phyloP scores from a whole-genome alignment of 2,113 vertebrate species.

The Larimichthys crocea region DNA sequence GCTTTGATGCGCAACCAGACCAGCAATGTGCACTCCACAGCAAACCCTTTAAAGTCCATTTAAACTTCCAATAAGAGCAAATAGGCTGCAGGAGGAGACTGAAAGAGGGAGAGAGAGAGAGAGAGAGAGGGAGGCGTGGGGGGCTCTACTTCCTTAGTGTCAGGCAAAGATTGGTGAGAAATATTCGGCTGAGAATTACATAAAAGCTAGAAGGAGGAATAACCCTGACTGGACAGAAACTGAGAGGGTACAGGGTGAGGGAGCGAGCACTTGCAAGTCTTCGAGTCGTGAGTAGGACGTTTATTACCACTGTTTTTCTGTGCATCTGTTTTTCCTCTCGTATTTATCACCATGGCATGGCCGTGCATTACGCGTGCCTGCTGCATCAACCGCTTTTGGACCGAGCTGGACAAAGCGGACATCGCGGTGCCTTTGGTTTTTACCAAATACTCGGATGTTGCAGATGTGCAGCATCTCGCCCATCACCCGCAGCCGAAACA shows the following conservation, averaged over 20 bases:
- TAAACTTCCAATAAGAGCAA: slow-evolving; percentile 55
- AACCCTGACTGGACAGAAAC: slow-evolving; percentile 51
- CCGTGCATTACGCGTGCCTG: slow-evolving; percentile 97
- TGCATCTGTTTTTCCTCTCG: neutral
- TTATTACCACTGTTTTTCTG: slow-evolving; percentile 24
- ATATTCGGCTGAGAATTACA: slow-evolving; percentile 25
- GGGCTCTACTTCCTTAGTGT: slow-evolving; percentile 21
- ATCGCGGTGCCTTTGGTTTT: slow-evolving; percentile 97
- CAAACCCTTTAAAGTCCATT: slow-evolving; percentile 44
- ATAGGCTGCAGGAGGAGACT: slow-evolving; percentile 41
- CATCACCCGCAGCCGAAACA: slow-evolving; percentile 79
- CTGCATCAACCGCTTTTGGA: slow-evolving; percentile 98
- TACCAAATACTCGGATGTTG: slow-evolving; percentile 94
- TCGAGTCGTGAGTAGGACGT: slow-evolving; percentile 64
- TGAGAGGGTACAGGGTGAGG: slow-evolving; percentile 17
- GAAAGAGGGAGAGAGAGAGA: slow-evolving; percentile 23
- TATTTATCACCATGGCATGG: slow-evolving; percentile 90
- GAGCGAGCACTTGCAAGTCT: slow-evolving; percentile 30
- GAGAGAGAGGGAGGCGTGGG: slow-evolving; percentile 29
- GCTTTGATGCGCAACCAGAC: slow-evolving; percentile 74
- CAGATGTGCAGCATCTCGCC: slow-evolving; percentile 85
- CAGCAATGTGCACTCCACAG: slow-evolving; percentile 63
- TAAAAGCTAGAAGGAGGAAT: slow-evolving; percentile 14
- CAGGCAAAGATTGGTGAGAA: slow-evolving; percentile 22
- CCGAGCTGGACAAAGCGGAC: slow-evolving; percentile 95